Base-by-base conservation (phyloP, 2,797 vertebrate genomes). In the Sebastes iracundus region DNA sequence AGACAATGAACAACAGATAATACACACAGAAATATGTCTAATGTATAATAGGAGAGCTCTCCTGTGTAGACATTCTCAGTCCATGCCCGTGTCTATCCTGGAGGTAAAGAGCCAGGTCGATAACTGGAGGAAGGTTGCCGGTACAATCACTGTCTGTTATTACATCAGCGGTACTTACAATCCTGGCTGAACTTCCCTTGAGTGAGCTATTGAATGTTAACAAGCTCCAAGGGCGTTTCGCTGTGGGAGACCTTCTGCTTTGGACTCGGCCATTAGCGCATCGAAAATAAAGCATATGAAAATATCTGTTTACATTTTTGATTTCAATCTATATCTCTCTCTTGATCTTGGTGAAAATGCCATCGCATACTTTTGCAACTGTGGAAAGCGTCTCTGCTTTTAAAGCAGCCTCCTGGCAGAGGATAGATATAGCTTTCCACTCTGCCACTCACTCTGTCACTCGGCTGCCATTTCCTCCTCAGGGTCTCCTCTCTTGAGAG, bases 371-470 rank as follows among this genome's bases (percentile, higher is more conserved):
- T 75, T 87, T 68, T 79, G 56, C 63, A 11, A 33, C 60, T 66
- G 74, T 59, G n/a, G 28, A 56, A 77, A 76, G 80, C 38, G 73
- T 83, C 55, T 71, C 13, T 56, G 72, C 42, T 64, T 84, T 88
- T 80, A 79, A 80, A 85, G 68, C 80, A 30, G 25, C 70, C 85
- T 75, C 59, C 80, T 80, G 84, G 78, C 86, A 83, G 80, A 72
- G 74, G 77, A 88, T 84, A 77, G 81, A 86, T 86, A 75, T 79
- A 86, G 81, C 83, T 91, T 91, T 93, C 85, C 85, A 78, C 82
- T 89, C 90, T 89, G 90, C 87, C 94, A 91, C 85, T 90, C 91
- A 88, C 72, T 79, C 69, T 93, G 92, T 92, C 90, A 91, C 88
- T 81, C 27, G 60, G 84, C 86, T 93, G 89, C 87, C 88, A 87